Base-by-base conservation (phyloP, 1,140 invertebrate genomes). In the Drosophila micromelanica region DNA sequence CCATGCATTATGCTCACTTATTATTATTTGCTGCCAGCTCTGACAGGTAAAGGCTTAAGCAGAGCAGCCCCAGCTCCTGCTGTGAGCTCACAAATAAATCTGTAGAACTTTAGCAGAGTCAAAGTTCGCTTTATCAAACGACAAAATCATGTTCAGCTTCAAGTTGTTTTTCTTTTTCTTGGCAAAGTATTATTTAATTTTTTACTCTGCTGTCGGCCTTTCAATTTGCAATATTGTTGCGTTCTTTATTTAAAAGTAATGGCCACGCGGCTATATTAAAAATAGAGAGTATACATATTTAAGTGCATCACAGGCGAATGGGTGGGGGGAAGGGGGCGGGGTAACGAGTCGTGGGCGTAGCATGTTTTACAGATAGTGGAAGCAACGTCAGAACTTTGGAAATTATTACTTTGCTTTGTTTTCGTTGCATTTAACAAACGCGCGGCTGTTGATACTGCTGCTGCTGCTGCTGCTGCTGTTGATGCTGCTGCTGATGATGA, bases 341-440 rank as follows among this genome's bases (percentile, higher is more conserved):
- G 20, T 20, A 12, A 20, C 17, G 35, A n/a, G 9, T 2, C 12
- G 23, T 15, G 23, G 59, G 12, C 45, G 60, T 17, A 13, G 23
- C 52, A 30, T 67, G 37, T 54, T 40, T 9, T 46, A 40, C 12
- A 51, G 64, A 61, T 55, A 62, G 51, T 63, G 71, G 38, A 59
- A 32, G 72, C 40, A 70, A 51, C 78, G 82, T 81, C 82, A 87
- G 82, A 86, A 86, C 82, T 86, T 86, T 81, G 67, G 35, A 87
- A 86, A 82, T 86, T 86, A 86, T 87, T 81, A 85, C 80, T 85
- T 77, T 77, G 69, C 71, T 76, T 86, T 81, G 70, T 75, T 80
- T 85, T 71, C 55, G 56, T 67, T 86, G 71, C 72, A 52, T 74
- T 63, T 43, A 60, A 63, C 37, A 57, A 73, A 73, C 59, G 61